Percentiles rank a stretch among this genome's conserved stretches.
These are phyloP conservation scores for Triops longicaudatus DNA, from an alignment of 1,140 invertebrate species.

Conservation along the genomic window DNA sequence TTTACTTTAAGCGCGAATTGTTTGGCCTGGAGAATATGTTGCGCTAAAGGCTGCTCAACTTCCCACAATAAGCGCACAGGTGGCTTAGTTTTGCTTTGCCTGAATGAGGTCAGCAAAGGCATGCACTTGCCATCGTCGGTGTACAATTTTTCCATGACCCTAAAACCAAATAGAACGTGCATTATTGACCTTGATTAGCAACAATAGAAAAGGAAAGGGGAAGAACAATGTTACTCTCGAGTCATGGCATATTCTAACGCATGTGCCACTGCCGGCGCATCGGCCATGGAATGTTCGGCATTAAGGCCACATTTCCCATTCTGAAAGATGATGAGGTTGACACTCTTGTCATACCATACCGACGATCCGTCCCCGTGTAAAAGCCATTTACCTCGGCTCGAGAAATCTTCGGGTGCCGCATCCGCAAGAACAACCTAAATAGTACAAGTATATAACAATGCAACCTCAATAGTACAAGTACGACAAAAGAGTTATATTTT, in stretches of 20 bases:
- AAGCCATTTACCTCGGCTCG: slow-evolving; percentile 40
- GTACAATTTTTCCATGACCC: slow-evolving; percentile 39
- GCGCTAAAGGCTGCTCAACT: slow-evolving; percentile 34
- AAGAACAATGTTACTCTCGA: slow-evolving; percentile 42
- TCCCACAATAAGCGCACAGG: slow-evolving; percentile 38
- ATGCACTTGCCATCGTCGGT: slow-evolving; percentile 39
- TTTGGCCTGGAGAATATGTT: slow-evolving; percentile 35
- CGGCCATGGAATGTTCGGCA: slow-evolving; percentile 48
- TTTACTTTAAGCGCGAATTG: slow-evolving; percentile 36
- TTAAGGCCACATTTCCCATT: slow-evolving; percentile 48
- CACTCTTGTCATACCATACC: slow-evolving; percentile 45
- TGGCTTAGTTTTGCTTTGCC: slow-evolving; percentile 34
- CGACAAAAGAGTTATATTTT: no score
- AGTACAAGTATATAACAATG: slow-evolving; percentile 28
- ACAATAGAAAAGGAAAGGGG: slow-evolving; percentile 16
- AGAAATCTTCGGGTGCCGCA: slow-evolving; percentile 37
- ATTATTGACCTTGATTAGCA: neutral
- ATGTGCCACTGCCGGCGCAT: slow-evolving; percentile 51
- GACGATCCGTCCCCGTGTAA: slow-evolving; percentile 42
- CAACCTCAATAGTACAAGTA: no score
- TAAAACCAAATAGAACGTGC: slow-evolving; percentile 30
- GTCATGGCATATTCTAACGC: slow-evolving; percentile 45
- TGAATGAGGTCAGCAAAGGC: slow-evolving; percentile 37
- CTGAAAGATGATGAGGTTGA: slow-evolving; percentile 42
- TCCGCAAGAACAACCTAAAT: slow-evolving; percentile 39